Evolutionary conservation across 2,113 vertebrate genomes (phyloP).

Genomic region (Microcebus tavaratra): DNA sequence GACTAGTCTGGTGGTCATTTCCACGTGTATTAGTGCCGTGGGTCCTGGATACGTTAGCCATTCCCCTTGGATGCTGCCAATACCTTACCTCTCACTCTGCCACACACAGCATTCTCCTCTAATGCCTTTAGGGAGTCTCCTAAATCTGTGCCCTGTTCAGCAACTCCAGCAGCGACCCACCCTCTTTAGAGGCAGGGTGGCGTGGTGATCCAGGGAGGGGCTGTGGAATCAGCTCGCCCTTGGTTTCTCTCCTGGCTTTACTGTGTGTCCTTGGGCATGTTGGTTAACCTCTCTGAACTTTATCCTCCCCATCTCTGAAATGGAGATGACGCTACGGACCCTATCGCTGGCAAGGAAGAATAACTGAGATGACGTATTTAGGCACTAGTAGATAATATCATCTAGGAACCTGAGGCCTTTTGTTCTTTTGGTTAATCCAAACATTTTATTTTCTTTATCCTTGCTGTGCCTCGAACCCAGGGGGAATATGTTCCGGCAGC

Average conservation of each 20-base stretch:
- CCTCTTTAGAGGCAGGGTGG: neutral
- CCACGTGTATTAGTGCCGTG: neutral
- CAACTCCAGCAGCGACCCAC: too few relatives aligned
- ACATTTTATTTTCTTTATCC: neutral
- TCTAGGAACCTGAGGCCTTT: neutral
- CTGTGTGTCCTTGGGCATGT: neutral
- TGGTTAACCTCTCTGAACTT: neutral
- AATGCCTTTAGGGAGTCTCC: neutral
- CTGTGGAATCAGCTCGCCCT: neutral
- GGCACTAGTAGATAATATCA: neutral
- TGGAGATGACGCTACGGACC: too few relatives aligned
- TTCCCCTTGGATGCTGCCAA: neutral
- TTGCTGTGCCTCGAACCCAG: neutral
- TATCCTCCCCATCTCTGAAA: neutral
- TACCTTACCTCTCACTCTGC: neutral
- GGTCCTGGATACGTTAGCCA: fast-evolving
- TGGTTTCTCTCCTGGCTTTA: neutral
- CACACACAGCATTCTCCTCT: too few relatives aligned
- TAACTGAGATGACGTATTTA: neutral
- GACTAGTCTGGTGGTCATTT: neutral
- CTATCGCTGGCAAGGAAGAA: neutral
- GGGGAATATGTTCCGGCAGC: neutral
- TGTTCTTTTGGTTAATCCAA: neutral
- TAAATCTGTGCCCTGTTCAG: neutral
- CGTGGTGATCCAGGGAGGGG: neutral